Evolutionary conservation across 1,140 invertebrate species (phyloP).

Genomic region (Nymphalis io): DNA sequence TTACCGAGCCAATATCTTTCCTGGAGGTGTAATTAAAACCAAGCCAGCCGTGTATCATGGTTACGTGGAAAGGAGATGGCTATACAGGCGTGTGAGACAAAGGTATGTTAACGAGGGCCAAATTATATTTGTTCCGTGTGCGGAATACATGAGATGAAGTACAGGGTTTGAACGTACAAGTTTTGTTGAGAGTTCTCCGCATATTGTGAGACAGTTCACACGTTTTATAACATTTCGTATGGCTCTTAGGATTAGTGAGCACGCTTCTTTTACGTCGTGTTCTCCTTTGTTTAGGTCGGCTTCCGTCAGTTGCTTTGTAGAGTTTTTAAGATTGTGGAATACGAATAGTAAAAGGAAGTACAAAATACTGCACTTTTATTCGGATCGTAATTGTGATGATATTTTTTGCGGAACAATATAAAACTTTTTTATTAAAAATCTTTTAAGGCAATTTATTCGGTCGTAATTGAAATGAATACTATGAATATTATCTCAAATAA

Average conservation of each 20-base stretch:
- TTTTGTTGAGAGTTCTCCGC: conserved; percentile 35
- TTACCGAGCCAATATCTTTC: conserved; percentile 53
- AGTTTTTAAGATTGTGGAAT: conserved; percentile 21
- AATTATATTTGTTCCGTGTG: conserved; percentile 66
- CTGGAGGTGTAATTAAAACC: conserved; percentile 61
- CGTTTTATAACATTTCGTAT: conserved; percentile 37
- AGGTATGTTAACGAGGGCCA: conserved; percentile 55
- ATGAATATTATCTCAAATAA: too few species aligned
- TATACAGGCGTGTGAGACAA: conserved; percentile 33
- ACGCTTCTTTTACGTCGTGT: conserved; percentile 31
- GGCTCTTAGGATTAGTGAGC: conserved; percentile 31
- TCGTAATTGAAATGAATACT: too few species aligned
- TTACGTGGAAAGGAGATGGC: conserved; percentile 39
- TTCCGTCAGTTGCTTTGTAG: conserved; percentile 29
- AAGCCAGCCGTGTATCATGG: conserved; percentile 46
- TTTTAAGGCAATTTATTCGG: too few species aligned
- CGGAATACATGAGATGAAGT: conserved; percentile 44
- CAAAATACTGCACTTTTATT: conserved; percentile 16
- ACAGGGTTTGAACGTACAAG: conserved; percentile 35
- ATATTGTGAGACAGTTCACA: conserved; percentile 28
- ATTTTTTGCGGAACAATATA: too few species aligned
- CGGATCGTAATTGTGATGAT: too few species aligned
- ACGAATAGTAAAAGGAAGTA: conserved; percentile 6
- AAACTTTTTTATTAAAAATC: too few species aligned
- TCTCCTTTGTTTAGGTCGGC: conserved; percentile 33